phyloP scores from a whole-genome alignment of 2,797 vertebrate species.

The Botia almorhae region DNA sequence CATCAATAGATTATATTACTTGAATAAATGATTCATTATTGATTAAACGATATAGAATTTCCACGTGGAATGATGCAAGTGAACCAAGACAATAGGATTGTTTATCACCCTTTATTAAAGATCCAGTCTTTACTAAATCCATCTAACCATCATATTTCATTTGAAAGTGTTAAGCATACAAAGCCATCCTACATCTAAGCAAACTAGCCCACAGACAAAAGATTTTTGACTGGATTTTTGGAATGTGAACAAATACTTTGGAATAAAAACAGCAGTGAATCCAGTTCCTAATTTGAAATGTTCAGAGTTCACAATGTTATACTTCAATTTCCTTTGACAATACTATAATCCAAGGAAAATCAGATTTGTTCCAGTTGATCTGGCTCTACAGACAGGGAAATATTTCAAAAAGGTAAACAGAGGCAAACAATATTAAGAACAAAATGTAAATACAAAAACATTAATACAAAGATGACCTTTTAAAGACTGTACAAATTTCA shows the following conservation, averaged over 20 bases:
- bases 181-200: not conserved
- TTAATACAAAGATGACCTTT: constrained; percentile 2
- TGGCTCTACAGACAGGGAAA: constrained; percentile 66
- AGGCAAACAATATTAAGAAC: constrained; percentile 30
- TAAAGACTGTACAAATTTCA: not conserved
- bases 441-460: constrained; percentile 16
- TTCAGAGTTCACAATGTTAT: constrained; percentile 63
- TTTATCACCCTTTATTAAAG: constrained; percentile 21
- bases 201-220: not conserved
- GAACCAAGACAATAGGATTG: not conserved
- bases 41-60: not conserved
- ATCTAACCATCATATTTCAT: constrained; percentile 3
- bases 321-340: constrained; percentile 48
- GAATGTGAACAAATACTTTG: constrained; percentile 22
- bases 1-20: too few species aligned
- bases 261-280: constrained; percentile 48
- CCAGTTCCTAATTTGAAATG: constrained; percentile 75
- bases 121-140: constrained; percentile 8
- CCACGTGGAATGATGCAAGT: not conserved
- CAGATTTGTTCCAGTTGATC: constrained; percentile 60
- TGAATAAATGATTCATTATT: not conserved
- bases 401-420: constrained; percentile 38
- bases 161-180: not conserved
- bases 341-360: constrained; percentile 66
- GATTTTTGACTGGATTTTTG: not conserved